Conservation (phyloP, 2,113 vertebrate genomes). For the Ageneiosus marmoratus region DNA sequence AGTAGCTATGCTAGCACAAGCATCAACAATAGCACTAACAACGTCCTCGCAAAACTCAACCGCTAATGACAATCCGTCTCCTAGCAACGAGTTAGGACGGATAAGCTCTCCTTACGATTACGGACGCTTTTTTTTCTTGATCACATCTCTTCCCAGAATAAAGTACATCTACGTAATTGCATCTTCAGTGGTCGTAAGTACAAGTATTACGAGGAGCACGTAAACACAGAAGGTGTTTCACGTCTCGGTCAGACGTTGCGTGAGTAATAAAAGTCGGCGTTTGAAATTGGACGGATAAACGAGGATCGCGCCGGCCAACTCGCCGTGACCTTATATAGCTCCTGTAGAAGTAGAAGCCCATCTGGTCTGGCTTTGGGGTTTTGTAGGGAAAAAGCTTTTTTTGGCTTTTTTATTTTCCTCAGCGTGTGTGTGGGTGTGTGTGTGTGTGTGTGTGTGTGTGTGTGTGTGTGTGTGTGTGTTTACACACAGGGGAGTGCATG, state of each 20-base stretch:
- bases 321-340: not conserved
- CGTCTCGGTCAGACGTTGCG: not conserved
- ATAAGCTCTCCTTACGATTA: too few relatives aligned
- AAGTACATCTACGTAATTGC: not conserved
- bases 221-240: slow-evolving; percentile 16
- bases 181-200: not conserved
- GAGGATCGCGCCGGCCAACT: not conserved
- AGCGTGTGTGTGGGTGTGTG: too few relatives aligned
- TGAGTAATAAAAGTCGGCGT: not conserved
- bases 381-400: slow-evolving; percentile 14
- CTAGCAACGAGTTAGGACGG: too few relatives aligned
- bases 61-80: too few relatives aligned
- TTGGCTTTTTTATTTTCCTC: not conserved
- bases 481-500: too few relatives aligned
- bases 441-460: too few relatives aligned
- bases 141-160: not conserved
- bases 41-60: too few relatives aligned
- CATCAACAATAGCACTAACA: too few relatives aligned
- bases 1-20: too few relatives aligned
- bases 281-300: slow-evolving; percentile 6
- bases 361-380: not conserved
- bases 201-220: not conserved
- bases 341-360: not conserved
- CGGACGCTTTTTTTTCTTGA: too few relatives aligned
- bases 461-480: too few relatives aligned